These are phyloP conservation scores for Drosophila quadrilineata DNA, from an alignment of 1,140 invertebrate genomes.

Conservation along the genomic window DNA sequence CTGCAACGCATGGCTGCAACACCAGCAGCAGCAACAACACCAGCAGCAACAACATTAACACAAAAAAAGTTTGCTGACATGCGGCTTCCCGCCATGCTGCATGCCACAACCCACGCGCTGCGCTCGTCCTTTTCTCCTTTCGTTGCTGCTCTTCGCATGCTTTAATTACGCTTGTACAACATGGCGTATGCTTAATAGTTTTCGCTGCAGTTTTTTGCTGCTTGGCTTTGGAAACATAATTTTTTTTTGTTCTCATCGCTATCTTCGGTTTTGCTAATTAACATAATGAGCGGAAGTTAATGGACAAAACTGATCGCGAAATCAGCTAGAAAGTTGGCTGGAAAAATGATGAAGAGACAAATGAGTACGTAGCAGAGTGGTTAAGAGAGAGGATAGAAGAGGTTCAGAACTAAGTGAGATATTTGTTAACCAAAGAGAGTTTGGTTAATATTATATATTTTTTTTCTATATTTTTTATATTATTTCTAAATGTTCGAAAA, in stretches of 20 bases:
- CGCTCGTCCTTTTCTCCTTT: neutral
- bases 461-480: too few species aligned
- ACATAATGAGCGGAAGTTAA: neutral
- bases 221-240: constrained; percentile 18
- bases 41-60: neutral
- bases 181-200: constrained; percentile 72
- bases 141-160: constrained; percentile 27
- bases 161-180: constrained; percentile 73
- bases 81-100: constrained; percentile 37
- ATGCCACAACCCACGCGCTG: neutral
- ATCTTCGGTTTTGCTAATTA: too few species aligned
- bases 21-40: neutral
- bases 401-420: too few species aligned
- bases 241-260: too few species aligned
- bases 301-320: constrained; percentile 1
- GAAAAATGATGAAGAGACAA: neutral
- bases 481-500: too few species aligned
- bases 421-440: too few species aligned
- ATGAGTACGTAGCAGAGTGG: neutral
- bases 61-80: constrained; percentile 49
- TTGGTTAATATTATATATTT: too few species aligned
- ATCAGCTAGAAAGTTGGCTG: constrained; percentile 4
- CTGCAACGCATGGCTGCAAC: constrained; percentile 14
- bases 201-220: constrained; percentile 8
- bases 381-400: neutral